Evolutionary conservation across 2,113 vertebrate species (phyloP).

Genomic region (Nothobranchius furzeri): DNA sequence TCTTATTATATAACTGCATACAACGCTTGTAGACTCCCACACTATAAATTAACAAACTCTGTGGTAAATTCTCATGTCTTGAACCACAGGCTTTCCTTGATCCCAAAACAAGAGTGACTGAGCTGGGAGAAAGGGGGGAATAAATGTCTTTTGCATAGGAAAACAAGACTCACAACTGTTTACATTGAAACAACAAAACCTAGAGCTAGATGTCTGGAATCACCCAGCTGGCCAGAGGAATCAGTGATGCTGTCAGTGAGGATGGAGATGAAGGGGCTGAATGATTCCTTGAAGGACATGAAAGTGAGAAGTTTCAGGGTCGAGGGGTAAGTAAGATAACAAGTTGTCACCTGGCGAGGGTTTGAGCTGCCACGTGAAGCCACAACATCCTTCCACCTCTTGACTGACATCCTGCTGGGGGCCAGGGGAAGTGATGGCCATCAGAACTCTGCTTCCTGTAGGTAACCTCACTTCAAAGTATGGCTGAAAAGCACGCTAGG

Average conservation of each 20-base stretch:
- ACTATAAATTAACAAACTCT: too few species aligned
- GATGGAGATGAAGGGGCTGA: neutral
- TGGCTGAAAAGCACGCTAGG: slow-evolving; percentile 41
- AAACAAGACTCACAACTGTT: too few species aligned
- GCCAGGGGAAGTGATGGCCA: slow-evolving; percentile 24
- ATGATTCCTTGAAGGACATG: neutral
- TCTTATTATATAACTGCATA: too few species aligned
- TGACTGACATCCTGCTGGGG: neutral
- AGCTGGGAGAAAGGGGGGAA: too few species aligned
- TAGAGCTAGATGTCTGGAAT: too few species aligned
- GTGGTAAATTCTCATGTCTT: too few species aligned
- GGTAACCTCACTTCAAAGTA: slow-evolving; percentile 50
- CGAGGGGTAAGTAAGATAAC: neutral
- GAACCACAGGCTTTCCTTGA: too few species aligned
- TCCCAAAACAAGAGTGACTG: too few species aligned
- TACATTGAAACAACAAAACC: too few species aligned
- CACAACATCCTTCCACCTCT: neutral
- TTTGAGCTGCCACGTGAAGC: neutral
- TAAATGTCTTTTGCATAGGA: too few species aligned
- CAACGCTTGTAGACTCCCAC: too few species aligned
- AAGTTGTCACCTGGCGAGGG: slow-evolving; percentile 1
- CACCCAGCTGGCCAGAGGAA: neutral
- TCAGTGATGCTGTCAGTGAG: neutral
- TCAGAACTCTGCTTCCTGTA: slow-evolving; percentile 45
- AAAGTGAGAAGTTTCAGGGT: neutral